These are phyloP conservation scores for Pentalonia nigronervosa DNA, from an alignment of 1,140 invertebrate species.

Conservation along the genomic window DNA sequence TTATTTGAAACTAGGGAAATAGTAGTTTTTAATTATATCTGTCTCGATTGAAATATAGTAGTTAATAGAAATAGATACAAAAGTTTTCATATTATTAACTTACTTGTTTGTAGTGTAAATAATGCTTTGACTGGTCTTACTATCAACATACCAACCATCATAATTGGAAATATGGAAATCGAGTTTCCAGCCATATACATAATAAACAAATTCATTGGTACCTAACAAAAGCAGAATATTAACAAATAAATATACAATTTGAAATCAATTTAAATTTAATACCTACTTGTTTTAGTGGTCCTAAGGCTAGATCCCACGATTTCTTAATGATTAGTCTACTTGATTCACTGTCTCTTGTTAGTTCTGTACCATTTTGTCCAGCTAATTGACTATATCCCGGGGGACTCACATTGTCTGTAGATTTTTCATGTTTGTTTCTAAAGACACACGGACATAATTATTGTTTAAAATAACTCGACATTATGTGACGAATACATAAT, in stretches of 20 bases:
- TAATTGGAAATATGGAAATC: constrained; percentile 99
- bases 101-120: constrained; percentile 85
- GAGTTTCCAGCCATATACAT: constrained; percentile 99
- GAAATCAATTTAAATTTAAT: constrained; percentile 1
- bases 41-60: neutral
- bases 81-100: constrained; percentile 61
- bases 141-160: constrained; percentile 99
- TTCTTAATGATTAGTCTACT: constrained; percentile 90
- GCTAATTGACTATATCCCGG: constrained; percentile 82
- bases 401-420: constrained; percentile 65
- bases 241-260: neutral
- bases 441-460: neutral
- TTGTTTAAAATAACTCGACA: neutral
- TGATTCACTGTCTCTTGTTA: constrained; percentile 78
- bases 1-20: neutral
- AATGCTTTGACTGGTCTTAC: constrained; percentile 94
- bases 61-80: neutral
- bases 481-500: neutral
- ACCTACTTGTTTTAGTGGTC: constrained; percentile 89
- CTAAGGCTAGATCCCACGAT: constrained; percentile 96
- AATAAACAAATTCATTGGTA: constrained; percentile 99
- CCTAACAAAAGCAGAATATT: constrained; percentile 64
- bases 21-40: neutral
- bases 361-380: constrained; percentile 75
- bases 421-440: constrained; percentile 45